Evolutionary conservation across 2,888 invertebrate genomes (phyloP).

Genomic region (Hipparchia sbordonii): DNA sequence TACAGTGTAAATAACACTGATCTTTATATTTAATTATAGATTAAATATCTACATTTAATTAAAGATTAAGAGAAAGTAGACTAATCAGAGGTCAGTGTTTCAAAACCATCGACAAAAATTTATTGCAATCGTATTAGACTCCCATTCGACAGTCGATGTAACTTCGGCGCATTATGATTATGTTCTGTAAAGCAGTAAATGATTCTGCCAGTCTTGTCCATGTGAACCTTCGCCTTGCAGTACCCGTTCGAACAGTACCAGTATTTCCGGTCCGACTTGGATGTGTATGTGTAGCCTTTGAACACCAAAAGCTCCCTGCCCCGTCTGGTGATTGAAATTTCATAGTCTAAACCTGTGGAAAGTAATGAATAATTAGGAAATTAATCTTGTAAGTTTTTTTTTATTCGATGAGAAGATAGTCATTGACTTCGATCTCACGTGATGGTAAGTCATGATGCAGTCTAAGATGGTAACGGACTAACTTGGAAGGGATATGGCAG

Average conservation of each 20-base stretch:
- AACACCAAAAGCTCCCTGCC: conserved; percentile 37
- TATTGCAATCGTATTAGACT: conserved; percentile 14
- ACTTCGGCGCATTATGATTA: conserved; percentile 9
- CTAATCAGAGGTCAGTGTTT: too few relatives aligned
- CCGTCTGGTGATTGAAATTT: conserved; percentile 33
- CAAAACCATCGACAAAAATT: neutral
- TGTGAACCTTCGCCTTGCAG: conserved; percentile 34
- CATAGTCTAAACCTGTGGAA: conserved; percentile 35
- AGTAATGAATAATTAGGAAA: neutral
- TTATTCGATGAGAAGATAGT: too few relatives aligned
- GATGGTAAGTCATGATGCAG: too few relatives aligned
- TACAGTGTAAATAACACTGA: too few relatives aligned
- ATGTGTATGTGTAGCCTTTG: conserved; percentile 34
- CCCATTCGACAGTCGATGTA: conserved; percentile 20
- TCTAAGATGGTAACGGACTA: too few relatives aligned
- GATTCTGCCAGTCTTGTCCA: conserved; percentile 25
- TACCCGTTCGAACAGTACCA: conserved; percentile 30
- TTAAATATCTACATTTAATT: too few relatives aligned
- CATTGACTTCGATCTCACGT: too few relatives aligned
- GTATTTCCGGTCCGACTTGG: conserved; percentile 26
- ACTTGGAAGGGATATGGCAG: too few relatives aligned
- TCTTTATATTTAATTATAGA: too few relatives aligned
- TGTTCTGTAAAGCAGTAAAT: conserved; percentile 17
- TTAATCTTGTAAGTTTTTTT: too few relatives aligned
- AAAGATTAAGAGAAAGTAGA: too few relatives aligned